These are phyloP conservation scores for Cacatua alba DNA, from an alignment of 2,113 vertebrate species.

Conservation along the genomic window DNA sequence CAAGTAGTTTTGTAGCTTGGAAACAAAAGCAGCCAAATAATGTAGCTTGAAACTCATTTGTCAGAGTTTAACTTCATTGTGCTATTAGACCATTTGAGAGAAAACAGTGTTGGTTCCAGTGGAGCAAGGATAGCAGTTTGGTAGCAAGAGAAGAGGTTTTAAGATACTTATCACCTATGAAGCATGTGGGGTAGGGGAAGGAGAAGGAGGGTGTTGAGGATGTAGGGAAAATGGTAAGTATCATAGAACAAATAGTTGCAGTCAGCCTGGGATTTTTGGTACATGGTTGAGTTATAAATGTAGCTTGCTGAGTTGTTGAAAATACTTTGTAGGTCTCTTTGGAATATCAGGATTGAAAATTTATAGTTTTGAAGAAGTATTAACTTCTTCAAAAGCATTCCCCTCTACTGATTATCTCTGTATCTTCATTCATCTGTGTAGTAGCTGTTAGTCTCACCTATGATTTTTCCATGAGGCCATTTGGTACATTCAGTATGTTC, in stretches of 20 bases:
- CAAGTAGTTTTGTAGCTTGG: neutral
- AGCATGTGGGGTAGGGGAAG: neutral
- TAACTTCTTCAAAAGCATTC: neutral
- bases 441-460: neutral
- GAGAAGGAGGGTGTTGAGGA: neutral
- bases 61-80: neutral
- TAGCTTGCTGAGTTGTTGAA: neutral
- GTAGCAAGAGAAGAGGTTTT: neutral
- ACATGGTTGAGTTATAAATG: neutral
- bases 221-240: neutral
- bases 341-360: neutral
- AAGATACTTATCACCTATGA: neutral
- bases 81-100: neutral
- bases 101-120: neutral
- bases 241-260: neutral
- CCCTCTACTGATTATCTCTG: rapidly evolving
- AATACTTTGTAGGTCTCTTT: neutral
- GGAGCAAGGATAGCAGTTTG: neutral
- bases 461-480: neutral
- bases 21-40: neutral
- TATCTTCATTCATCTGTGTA: neutral
- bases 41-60: neutral
- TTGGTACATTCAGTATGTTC: neutral
- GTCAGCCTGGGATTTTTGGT: neutral
- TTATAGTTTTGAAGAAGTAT: neutral